Evolutionary conservation across 2,888 invertebrate genomes (phyloP), one percentile per base, ranked within the genome.

Genomic region (Nemotelus nigrinus): DNA sequence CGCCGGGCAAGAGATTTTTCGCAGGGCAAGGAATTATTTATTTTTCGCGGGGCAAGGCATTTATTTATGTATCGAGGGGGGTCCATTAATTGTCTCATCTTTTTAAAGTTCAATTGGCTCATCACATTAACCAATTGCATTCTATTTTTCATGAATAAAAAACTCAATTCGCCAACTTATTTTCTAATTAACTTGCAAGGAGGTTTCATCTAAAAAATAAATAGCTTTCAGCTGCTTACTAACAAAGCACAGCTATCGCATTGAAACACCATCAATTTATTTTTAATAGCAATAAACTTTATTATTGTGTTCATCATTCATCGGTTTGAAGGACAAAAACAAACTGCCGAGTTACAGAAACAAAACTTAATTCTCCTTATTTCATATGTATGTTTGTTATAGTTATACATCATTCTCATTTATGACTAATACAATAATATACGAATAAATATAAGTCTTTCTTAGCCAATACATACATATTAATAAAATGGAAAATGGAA

Each of bases 361-460:
- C 70, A 70, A 70, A 70, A 68, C 68, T n/a, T 39, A 63, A 55
- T 70, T 60, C 60, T 43, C 7, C 70, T 70, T 70, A 70, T 67
- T 67, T 39, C 70, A 70, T 25, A 45, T 63, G 8, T 41, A 43
- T 70, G 53, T 60, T 48, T 74, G 74, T 74, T 74, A 74, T 63
- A 74, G 74, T 63, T 74, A 57, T 43, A 74, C 43, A 74, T 74
- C 53, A 70, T 70, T 55, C 70, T 70, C 41, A 41, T 45, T 48
- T 74, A 60, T 74, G 74, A 60, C 74, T 74, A 72, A 74, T 70
- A 53, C 70, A 70, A 41, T 47, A 70, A 47, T 71, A 74, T 60
- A 60, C 74, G 74, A 74, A 74, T 74, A 74, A 72, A 72, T 72
- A 72, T 72, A 72, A 72, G 72, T 72, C 72, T 72, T 72, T 45